Base-by-base conservation (phyloP, 1,140 invertebrate genomes). In the Pseudoatta argentina region DNA sequence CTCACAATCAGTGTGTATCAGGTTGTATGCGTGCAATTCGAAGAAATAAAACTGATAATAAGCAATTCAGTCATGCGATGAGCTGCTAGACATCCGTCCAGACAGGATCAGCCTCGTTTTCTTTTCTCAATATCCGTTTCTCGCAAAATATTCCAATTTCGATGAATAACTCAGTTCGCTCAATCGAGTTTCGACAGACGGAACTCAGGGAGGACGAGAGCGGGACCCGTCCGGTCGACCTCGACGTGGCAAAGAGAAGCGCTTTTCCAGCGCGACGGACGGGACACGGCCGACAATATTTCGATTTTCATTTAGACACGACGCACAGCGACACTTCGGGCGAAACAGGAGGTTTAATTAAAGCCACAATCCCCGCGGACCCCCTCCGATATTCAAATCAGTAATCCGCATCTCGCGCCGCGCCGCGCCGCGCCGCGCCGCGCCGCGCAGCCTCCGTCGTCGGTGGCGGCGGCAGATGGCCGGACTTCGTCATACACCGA, bases 261-360 rank as follows among this genome's bases (percentile, higher is more conserved):
- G 57, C 63, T 55, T 69, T 55, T 24, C 63, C 53, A 12, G 12
- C 12, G 48, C 71, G 81, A 34, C 64, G 51, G 64, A 16, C 16
- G 51, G 64, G 44, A 55, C 30, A 39, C 78, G 69, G 53, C 24
- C 81, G 81, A 75, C 69, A 71, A 92, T 92, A 92, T 93, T 93
- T 92, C 89, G 91, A 92, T 90, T 93, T 93, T 93, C 92, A 92
- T 93, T 93, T 89, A 87, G 90, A 91, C 86, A 75, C 89, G 87
- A 77, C 88, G 87, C 88, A 87, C 78, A 77, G 59, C 76, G 77
- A 75, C 91, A 85, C 86, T 75, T 51, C 76, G 85, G 63, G 75
- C 86, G 91, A 91, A 92, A 93, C 92, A 93, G 90, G 89, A 92
- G 92, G 90, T 94, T 94, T 94, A 94, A 94, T 94, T 94, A 94